Base-by-base conservation (phyloP, 2,888 invertebrate species). In the Vandiemenella viatica region DNA sequence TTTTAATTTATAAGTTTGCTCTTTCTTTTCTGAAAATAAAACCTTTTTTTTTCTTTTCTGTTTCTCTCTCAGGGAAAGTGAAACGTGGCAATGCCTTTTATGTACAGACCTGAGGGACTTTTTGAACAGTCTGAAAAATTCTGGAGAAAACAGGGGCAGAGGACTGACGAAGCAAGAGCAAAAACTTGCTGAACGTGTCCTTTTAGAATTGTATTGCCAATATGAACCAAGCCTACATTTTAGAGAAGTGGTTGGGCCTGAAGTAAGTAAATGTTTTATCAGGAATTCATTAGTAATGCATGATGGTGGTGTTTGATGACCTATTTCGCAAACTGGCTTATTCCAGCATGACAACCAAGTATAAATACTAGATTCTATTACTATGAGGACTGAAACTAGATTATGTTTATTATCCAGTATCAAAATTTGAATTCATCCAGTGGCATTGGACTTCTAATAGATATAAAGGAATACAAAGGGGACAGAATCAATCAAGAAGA, bases 201-300 rank as follows among this genome's bases (percentile, higher is more conserved):
- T 92, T 54, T 73, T 93, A 58, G 91, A 92, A 69, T 73, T 93
- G 58, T 91, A 89, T 68, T 91, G 90, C 66, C 90, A 92, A 68
- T 87, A 87, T 64, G 90, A 90, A 65, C 77, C 79, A 58, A 89
- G 89, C 69, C 76, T 87, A 60, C 80, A 84, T 53, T 92, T 93
- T 69, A 79, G 92, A 61, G 88, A 90, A 68, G 76, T 85, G 48
- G 85, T 89, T 56, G 80, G 83, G 55, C 69, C 74, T 44, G 81
- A 84, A 61, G 83, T 84, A 67, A 72, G 73, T 66, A 26, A 26
- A 26, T n/a, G n/a, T n/a, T n/a, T n/a, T n/a, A n/a, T n/a, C n/a
- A n/a, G n/a, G n/a, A n/a, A n/a, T n/a, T n/a, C n/a, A n/a, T n/a
- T n/a, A n/a, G n/a, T n/a, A n/a, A n/a, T n/a, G n/a, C n/a, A n/a